phyloP scores from a whole-genome alignment of 2,113 vertebrate genomes.

The Mustela nigripes region DNA sequence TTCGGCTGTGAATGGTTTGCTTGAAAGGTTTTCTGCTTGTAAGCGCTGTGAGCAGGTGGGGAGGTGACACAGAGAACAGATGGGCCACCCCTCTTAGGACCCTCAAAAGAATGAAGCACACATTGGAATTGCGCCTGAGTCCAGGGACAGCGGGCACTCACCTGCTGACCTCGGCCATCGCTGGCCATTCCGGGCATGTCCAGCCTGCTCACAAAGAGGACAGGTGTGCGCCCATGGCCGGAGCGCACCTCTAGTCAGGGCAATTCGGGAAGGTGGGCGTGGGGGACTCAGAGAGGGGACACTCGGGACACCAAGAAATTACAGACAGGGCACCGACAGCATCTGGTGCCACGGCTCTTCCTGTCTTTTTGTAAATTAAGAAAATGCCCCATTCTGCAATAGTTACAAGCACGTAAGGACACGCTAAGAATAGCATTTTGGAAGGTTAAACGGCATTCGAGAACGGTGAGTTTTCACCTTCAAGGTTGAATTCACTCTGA shows the following conservation, averaged over 20 bases:
- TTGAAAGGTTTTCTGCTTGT: neutral
- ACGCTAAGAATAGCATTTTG: neutral
- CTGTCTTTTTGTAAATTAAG: neutral
- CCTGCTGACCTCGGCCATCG: accelerated
- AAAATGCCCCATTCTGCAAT: neutral
- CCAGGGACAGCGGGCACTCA: no score
- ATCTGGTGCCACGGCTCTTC: neutral
- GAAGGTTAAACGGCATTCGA: neutral
- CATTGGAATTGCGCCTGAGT: no score
- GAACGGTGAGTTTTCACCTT: neutral
- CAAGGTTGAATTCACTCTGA: neutral
- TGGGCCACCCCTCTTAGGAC: neutral
- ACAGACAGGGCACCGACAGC: neutral
- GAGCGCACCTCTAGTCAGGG: neutral
- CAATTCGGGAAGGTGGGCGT: accelerated
- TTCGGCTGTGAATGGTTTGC: neutral
- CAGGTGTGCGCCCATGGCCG: accelerated
- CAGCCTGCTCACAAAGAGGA: neutral
- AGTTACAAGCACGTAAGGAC: neutral
- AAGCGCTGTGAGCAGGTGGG: neutral
- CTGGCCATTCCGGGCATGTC: neutral
- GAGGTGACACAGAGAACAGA: neutral
- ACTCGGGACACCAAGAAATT: neutral
- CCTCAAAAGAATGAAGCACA: neutral
- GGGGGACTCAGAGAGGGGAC: neutral